phyloP scores from a whole-genome alignment of 2,797 vertebrate genomes.

The Siniperca obscura region DNA sequence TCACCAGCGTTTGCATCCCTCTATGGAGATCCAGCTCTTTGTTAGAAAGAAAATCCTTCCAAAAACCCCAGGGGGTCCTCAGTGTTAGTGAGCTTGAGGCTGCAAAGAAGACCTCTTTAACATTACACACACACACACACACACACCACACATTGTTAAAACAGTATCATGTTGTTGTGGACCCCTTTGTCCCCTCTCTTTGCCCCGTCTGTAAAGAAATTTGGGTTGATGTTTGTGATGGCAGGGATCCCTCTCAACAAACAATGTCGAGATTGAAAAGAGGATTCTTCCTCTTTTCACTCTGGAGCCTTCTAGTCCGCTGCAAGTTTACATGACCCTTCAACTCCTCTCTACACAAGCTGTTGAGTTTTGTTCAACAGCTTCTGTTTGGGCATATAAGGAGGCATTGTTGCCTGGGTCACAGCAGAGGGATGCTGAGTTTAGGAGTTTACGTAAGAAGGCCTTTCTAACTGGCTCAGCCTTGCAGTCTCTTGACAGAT shows the following conservation, averaged over 20 bases:
- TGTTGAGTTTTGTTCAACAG: conserved; percentile 76
- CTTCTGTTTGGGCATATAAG: conserved; percentile 79
- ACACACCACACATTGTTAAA: conserved; percentile 45
- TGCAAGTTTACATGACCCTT: conserved; percentile 86
- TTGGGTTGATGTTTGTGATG: conserved; percentile 74
- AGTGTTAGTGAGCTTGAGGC: conserved; percentile 51
- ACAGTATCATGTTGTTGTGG: conserved; percentile 67
- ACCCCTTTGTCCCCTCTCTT: conserved; percentile 64
- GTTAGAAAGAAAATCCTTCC: conserved; percentile 61
- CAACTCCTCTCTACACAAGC: conserved; percentile 79
- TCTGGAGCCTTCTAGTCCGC: conserved; percentile 73
- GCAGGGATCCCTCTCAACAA: conserved; percentile 72
- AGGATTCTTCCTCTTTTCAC: conserved; percentile 80
- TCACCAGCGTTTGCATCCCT: conserved; percentile 59
- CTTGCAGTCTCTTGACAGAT: conserved; percentile 66
- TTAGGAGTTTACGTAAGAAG: conserved; percentile 78
- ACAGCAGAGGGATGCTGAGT: conserved; percentile 78
- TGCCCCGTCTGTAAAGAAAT: conserved; percentile 72
- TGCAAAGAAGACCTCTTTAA: conserved; percentile 66
- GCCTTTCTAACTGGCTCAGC: conserved; percentile 69
- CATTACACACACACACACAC: conserved; percentile 24
- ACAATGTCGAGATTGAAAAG: conserved; percentile 78
- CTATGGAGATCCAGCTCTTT: conserved; percentile 50
- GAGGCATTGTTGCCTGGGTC: conserved; percentile 80
- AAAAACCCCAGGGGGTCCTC: conserved; percentile 66